Evolutionary conservation across 1,140 invertebrate genomes (phyloP).

Genomic region (Drosophila watanabei): DNA sequence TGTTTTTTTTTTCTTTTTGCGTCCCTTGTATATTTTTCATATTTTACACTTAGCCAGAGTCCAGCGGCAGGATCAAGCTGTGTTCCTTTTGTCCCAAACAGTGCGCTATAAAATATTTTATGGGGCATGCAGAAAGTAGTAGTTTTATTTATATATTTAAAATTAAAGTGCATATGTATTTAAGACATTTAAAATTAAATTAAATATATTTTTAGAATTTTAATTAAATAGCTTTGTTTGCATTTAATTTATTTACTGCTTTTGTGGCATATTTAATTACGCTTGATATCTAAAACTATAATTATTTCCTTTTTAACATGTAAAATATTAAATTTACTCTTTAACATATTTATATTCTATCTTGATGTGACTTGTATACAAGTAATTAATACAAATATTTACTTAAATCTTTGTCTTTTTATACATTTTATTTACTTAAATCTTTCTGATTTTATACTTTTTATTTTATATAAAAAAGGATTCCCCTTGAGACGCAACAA

Average conservation of each 20-base stretch:
- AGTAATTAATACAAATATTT: background rate
- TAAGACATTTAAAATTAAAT: background rate
- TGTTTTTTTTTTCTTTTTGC: conserved; percentile 16
- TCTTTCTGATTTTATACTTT: background rate
- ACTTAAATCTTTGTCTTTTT: background rate
- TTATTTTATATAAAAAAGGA: background rate
- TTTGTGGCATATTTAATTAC: background rate
- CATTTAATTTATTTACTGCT: background rate
- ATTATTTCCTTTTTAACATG: background rate
- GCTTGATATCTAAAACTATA: too few species aligned
- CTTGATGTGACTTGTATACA: background rate
- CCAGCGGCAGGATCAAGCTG: conserved; percentile 41
- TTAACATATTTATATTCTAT: background rate
- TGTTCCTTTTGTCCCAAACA: conserved; percentile 35
- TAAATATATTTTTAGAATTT: background rate
- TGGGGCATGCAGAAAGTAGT: background rate
- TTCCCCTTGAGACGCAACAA: conserved; percentile 9
- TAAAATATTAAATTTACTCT: too few species aligned
- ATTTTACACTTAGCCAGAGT: conserved; percentile 54
- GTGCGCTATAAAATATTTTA: conserved; percentile 15
- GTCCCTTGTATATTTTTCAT: conserved; percentile 67
- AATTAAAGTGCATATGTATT: background rate
- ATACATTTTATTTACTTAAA: background rate
- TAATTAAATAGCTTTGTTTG: background rate
- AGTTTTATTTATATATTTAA: background rate